Evolutionary conservation across 2,888 invertebrate genomes (phyloP).

Genomic region (Chamaedrilus cognettii): DNA sequence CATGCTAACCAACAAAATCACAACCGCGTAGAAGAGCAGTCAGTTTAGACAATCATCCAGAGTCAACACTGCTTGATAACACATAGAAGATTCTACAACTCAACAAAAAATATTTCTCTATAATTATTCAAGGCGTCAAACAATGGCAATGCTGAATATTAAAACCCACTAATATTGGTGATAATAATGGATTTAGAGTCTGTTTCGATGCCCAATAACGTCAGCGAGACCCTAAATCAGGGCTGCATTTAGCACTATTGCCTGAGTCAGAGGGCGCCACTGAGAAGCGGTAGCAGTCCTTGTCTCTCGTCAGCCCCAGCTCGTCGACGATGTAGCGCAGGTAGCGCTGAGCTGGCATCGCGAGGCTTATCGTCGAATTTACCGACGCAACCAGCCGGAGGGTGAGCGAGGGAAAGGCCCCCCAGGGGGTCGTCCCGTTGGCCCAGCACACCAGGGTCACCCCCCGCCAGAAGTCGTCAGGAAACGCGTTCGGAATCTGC

Average conservation of each 20-base stretch:
- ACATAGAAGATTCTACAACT: no score
- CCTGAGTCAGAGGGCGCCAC: conserved; percentile 52
- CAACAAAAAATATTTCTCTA: no score
- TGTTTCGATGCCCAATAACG: no score
- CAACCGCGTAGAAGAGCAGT: no score
- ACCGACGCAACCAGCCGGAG: conserved; percentile 44
- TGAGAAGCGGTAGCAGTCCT: conserved; percentile 55
- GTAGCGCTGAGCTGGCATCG: conserved; percentile 52
- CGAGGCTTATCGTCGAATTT: conserved; percentile 47
- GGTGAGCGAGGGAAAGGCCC: conserved; percentile 48
- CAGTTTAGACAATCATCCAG: no score
- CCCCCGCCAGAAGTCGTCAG: conserved; percentile 51
- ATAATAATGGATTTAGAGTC: no score
- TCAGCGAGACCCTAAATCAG: background rate
- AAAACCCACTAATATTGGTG: no score
- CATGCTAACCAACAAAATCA: no score
- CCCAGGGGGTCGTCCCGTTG: conserved; percentile 42
- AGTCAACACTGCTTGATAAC: no score
- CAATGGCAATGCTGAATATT: no score
- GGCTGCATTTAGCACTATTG: conserved; percentile 25
- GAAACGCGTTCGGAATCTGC: no score
- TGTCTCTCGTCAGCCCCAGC: conserved; percentile 14
- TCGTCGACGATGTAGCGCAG: conserved; percentile 47
- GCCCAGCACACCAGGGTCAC: conserved; percentile 49
- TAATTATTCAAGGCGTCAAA: no score